These are phyloP conservation scores for Cervus canadensis DNA, from an alignment of 2,113 vertebrate species.

Conservation along the genomic window DNA sequence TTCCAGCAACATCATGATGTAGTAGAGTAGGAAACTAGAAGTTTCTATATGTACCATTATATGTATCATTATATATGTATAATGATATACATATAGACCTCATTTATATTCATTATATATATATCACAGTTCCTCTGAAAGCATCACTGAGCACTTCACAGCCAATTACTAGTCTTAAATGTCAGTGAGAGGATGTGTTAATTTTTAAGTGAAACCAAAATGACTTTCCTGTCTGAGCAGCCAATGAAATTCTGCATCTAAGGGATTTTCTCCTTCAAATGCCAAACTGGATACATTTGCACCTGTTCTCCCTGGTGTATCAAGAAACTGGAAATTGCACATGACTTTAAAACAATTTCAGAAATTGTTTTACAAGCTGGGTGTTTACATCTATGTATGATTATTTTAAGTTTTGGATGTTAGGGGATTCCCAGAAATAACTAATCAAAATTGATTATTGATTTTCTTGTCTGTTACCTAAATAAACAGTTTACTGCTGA, in stretches of 20 bases:
- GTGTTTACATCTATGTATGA: neutral
- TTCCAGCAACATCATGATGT: neutral
- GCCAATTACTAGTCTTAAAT: conserved; percentile 72
- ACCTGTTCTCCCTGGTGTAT: conserved; percentile 59
- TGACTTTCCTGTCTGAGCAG: conserved; percentile 59
- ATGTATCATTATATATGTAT: neutral
- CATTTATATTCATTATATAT: neutral
- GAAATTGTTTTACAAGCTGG: neutral
- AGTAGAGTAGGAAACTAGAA: neutral
- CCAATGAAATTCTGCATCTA: conserved; percentile 44
- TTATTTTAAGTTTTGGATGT: conserved; percentile 18
- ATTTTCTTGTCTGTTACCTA: neutral
- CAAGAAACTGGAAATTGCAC: conserved; percentile 31
- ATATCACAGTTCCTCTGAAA: conserved; percentile 54
- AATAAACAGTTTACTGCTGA: neutral
- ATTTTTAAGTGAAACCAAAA: conserved; percentile 63
- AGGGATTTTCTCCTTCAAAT: conserved; percentile 58
- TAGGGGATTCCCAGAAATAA: neutral
- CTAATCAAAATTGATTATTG: neutral
- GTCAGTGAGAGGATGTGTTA: conserved; percentile 72
- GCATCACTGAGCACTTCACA: conserved; percentile 61
- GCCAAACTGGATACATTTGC: conserved; percentile 56
- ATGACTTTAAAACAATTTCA: conserved; percentile 35
- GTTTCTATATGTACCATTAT: neutral
- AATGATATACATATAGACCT: neutral